A percentile compares a stretch with the other conserved stretches of the same genome.
phyloP scores from a whole-genome alignment of 2,797 vertebrate species.

The Rhinella marina region DNA sequence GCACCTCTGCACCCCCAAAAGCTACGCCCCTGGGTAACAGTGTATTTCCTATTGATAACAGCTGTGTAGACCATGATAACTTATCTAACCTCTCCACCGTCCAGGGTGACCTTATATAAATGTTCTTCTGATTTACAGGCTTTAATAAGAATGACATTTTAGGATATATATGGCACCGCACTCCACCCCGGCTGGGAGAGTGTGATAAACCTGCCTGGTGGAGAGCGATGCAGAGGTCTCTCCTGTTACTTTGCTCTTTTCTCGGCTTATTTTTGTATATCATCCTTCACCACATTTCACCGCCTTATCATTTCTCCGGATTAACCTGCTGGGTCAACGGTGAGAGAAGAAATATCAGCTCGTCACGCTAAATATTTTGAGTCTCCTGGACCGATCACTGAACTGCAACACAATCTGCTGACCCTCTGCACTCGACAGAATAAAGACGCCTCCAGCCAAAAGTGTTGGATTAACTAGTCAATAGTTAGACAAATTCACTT shows the following conservation, averaged over 20 bases:
- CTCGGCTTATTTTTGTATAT: constrained; percentile 33
- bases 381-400: constrained; percentile 7
- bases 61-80: not conserved
- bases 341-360: constrained; percentile 29
- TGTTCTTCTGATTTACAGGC: constrained; percentile 9
- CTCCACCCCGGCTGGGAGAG: constrained; percentile 8
- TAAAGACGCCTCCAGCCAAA: not conserved
- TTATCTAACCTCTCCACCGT: not conserved
- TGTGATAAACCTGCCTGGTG: not conserved
- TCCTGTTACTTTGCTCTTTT: not conserved
- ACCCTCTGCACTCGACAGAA: not conserved
- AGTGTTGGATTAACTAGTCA: not conserved
- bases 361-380: not conserved
- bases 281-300: constrained; percentile 24
- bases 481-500: too few species aligned
- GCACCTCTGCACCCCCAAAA: too few species aligned
- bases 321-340: constrained; percentile 36
- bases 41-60: not conserved
- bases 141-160: constrained; percentile 24
- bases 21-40: too few species aligned
- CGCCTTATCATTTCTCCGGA: constrained; percentile 3
- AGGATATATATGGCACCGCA: not conserved
- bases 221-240: not conserved
- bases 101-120: not conserved
- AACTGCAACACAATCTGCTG: constrained; percentile 24